Conservation (phyloP, 2,888 invertebrate species). For the Tholera decimalis region DNA sequence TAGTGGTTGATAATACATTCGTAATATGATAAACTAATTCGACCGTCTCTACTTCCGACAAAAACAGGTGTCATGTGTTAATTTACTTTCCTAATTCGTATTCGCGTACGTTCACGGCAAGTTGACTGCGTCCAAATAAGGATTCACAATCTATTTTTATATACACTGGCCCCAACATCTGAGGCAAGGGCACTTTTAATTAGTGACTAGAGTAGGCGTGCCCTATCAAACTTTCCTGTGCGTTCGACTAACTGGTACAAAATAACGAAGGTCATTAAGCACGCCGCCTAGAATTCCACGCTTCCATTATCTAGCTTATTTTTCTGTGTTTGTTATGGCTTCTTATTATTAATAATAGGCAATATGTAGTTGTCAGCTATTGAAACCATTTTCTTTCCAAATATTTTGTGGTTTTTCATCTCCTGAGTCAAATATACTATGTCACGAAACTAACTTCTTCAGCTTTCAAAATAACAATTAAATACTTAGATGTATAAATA, state of each 20-base stretch:
- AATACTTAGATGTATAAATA: neutral
- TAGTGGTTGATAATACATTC: slow-evolving; percentile 28
- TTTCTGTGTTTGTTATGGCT: neutral
- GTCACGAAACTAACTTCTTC: neutral
- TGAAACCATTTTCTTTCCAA: neutral
- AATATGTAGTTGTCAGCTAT: neutral
- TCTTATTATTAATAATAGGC: neutral
- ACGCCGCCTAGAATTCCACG: neutral
- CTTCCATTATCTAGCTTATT: neutral
- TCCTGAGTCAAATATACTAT: neutral
- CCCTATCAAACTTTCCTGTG: slow-evolving; percentile 23
- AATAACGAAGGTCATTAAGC: neutral
- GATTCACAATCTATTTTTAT: slow-evolving; percentile 38
- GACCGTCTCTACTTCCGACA: slow-evolving; percentile 53
- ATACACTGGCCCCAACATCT: slow-evolving; percentile 23
- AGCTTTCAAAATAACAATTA: neutral
- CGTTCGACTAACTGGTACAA: neutral
- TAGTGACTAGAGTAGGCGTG: slow-evolving; percentile 13
- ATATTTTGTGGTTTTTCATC: neutral
- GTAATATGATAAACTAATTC: slow-evolving; percentile 45
- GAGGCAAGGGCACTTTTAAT: slow-evolving; percentile 54
- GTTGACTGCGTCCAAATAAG: slow-evolving; percentile 39
- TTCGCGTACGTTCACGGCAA: slow-evolving; percentile 21
- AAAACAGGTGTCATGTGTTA: slow-evolving; percentile 54
- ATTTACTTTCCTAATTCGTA: slow-evolving; percentile 52